Base-by-base conservation (phyloP, 2,888 invertebrate species). In the Philereme vetulata region DNA sequence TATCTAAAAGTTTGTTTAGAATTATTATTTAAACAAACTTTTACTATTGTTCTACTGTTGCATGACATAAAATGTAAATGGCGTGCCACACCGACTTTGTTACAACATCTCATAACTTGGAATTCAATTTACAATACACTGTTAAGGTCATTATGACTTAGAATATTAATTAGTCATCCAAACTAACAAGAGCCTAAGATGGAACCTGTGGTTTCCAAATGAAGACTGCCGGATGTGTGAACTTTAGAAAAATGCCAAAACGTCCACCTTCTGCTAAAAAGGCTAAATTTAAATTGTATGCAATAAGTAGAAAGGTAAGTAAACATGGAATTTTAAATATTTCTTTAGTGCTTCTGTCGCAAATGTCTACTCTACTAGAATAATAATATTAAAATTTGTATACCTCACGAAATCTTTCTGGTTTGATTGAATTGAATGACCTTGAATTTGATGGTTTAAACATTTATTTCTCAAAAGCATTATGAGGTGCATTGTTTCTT, bases 1-100 rank as follows among this genome's bases (percentile, higher is more conserved):
- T 72, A 71, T 68, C 72, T 71, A n/a, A n/a, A n/a, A n/a, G n/a
- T n/a, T n/a, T n/a, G n/a, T n/a, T n/a, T n/a, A n/a, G n/a, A n/a
- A n/a, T n/a, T n/a, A n/a, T n/a, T n/a, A n/a, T 76, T 60, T 73
- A 60, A 66, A 62, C 62, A 77, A 78, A 80, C 78, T 80, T 80
- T 80, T 78, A 75, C 79, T 78, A 83, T 84, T 84, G 84, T 84
- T 82, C 75, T 72, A 63, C 68, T 68, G 64, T 67, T 65, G 53
- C 64, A 68, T 52, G 64, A 69, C 62, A 64, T 66, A 59, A 63
- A 65, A 64, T 64, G 62, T 66, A 72, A 68, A 72, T 77, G 78
- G 77, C 80, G 80, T 76, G 81, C 76, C 80, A 74, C 81, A 74
- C 75, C 60, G 60, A 66, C 55, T 57, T 45, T 44, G 36, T 44